A percentile compares a stretch with the other conserved stretches of the same genome.
Conservation (phyloP, 2,797 vertebrate genomes). For the Rhinichthys osculus region DNA sequence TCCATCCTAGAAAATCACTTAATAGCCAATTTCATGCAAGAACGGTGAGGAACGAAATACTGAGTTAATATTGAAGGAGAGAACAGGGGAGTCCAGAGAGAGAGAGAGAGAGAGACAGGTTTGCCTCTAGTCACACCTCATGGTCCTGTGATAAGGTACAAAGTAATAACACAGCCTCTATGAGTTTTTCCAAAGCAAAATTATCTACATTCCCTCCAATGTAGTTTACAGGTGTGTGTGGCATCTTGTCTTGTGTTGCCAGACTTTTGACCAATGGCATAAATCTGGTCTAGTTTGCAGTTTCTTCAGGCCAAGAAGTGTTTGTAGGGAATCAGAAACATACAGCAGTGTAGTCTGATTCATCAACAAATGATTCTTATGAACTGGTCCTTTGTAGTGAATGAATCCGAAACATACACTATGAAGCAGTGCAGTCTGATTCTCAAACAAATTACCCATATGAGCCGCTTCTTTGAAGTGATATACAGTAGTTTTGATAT, state of each 20-base stretch:
- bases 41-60: constrained; percentile 74
- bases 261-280: constrained; percentile 13
- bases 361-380: neutral
- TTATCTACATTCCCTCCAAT: constrained; percentile 13
- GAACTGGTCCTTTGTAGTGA: neutral
- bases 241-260: neutral
- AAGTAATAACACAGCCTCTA: constrained; percentile 52
- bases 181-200: constrained; percentile 21
- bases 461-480: neutral
- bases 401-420: neutral
- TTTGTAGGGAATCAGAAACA: neutral
- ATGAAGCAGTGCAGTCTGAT: neutral
- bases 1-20: constrained; percentile 70
- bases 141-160: constrained; percentile 69
- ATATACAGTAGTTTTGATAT: too few species aligned
- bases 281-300: neutral
- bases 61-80: constrained; percentile 70
- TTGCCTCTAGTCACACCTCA: constrained; percentile 72
- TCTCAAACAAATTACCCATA: neutral
- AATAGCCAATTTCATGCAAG: constrained; percentile 81
- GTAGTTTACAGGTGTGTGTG: constrained; percentile 33
- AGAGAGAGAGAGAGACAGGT: constrained; percentile 52
- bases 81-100: constrained; percentile 14
- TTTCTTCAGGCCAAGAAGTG: neutral
- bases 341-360: neutral